phyloP scores from a whole-genome alignment of 2,888 invertebrate genomes.

The Parelbella ahira region DNA sequence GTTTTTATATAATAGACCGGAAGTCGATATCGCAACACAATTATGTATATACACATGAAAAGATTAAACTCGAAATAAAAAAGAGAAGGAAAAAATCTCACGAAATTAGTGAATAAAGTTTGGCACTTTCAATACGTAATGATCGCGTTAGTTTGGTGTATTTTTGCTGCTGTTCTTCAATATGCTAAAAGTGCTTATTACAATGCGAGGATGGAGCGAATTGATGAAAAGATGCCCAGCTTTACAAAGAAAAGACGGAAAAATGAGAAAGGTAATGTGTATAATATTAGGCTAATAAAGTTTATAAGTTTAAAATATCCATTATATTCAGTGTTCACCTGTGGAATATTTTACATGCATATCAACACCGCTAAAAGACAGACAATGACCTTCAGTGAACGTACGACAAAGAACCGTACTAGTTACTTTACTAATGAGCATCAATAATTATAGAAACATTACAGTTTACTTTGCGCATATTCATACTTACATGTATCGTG shows the following conservation, averaged over 20 bases:
- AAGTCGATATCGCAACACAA: constrained; percentile 27
- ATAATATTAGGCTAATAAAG: no score
- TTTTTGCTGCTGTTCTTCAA: constrained; percentile 55
- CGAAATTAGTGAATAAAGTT: no score
- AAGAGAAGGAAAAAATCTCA: constrained; percentile 48
- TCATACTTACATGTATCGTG: neutral
- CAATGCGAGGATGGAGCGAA: constrained; percentile 27
- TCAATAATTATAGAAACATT: no score
- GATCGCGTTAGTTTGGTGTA: constrained; percentile 61
- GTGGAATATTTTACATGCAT: no score
- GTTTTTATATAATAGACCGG: constrained; percentile 28
- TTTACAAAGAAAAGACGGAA: constrained; percentile 37
- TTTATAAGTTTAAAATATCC: no score
- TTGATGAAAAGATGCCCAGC: constrained; percentile 12
- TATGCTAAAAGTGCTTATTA: constrained; percentile 40
- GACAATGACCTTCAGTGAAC: no score
- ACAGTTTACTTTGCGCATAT: constrained; percentile 5
- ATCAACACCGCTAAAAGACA: no score
- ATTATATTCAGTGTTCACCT: no score
- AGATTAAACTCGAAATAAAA: constrained; percentile 41
- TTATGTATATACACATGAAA: constrained; percentile 23
- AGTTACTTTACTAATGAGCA: no score
- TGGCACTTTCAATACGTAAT: no score
- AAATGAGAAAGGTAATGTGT: constrained; percentile 34
- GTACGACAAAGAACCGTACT: no score